These are phyloP conservation scores for Spodoptera frugiperda DNA, from an alignment of 1,140 invertebrate species.

Conservation along the genomic window DNA sequence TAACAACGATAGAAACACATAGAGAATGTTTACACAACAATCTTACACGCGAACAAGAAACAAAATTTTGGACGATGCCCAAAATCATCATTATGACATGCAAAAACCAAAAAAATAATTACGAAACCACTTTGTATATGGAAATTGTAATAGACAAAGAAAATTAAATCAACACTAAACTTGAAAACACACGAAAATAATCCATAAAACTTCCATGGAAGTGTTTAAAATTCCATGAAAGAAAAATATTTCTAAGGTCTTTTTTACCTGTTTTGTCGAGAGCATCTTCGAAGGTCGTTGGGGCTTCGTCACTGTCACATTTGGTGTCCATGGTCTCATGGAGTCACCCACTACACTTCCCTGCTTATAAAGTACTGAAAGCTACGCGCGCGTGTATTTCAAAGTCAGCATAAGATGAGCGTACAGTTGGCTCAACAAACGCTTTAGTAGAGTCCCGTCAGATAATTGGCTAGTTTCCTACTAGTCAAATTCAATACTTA, in stretches of 20 bases:
- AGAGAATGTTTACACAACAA: slow-evolving; percentile 19
- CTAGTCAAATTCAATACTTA: no score
- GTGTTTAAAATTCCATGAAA: neutral
- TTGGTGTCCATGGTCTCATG: slow-evolving; percentile 21
- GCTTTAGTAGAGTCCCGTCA: neutral
- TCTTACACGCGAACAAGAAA: neutral
- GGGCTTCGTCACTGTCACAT: slow-evolving; percentile 49
- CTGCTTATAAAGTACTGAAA: slow-evolving; percentile 25
- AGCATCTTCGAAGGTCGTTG: slow-evolving; percentile 72
- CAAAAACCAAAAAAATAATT: neutral
- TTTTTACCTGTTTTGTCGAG: slow-evolving; percentile 71
- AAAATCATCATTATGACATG: slow-evolving; percentile 15
- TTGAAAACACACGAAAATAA: no score
- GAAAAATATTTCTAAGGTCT: neutral
- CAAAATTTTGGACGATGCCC: neutral
- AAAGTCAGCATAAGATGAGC: slow-evolving; percentile 19
- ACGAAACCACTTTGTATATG: neutral
- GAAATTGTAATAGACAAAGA: neutral
- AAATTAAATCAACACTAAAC: no score
- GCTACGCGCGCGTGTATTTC: slow-evolving; percentile 30
- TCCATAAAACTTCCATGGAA: neutral
- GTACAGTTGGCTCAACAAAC: slow-evolving; percentile 4
- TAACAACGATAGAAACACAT: slow-evolving; percentile 2
- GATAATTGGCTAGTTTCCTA: neutral
- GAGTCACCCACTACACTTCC: slow-evolving; percentile 14